These are phyloP conservation scores for Microtus richardsoni DNA, from an alignment of 2,113 vertebrate species.

Conservation along the genomic window DNA sequence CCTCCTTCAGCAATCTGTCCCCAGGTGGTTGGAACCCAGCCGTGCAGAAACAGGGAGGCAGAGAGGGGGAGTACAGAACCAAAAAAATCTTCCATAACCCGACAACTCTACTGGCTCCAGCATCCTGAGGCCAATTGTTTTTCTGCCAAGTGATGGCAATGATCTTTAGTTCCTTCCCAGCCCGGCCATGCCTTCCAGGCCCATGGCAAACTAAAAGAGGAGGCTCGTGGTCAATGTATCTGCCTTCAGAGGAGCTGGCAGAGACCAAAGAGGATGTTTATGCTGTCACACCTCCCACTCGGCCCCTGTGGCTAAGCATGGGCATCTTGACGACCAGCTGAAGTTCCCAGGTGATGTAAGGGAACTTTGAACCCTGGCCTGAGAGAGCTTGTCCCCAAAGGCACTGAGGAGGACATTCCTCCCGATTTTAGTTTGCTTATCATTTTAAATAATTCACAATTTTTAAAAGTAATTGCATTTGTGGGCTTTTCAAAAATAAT, in stretches of 20 bases:
- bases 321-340: not conserved
- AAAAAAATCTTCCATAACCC: not conserved
- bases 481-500: not conserved
- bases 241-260: not conserved
- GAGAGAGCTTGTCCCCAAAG: not conserved
- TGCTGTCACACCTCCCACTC: not conserved
- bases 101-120: not conserved
- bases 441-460: slow-evolving; percentile 28
- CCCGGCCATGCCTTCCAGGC: not conserved
- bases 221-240: fast-evolving
- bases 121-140: not conserved
- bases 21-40: not conserved
- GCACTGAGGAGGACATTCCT: not conserved
- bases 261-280: not conserved
- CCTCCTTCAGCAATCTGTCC: not conserved
- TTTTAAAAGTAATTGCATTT: not conserved
- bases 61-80: not conserved
- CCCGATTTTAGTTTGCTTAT: not conserved
- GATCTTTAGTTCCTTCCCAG: not conserved
- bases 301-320: fast-evolving
- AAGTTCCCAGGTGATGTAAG: not conserved
- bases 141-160: not conserved
- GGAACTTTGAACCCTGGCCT: not conserved
- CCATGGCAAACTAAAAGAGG: fast-evolving
- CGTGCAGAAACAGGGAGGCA: not conserved